These are phyloP conservation scores for Temnothorax ravouxi DNA, from an alignment of 2,888 invertebrate genomes.

Conservation along the genomic window DNA sequence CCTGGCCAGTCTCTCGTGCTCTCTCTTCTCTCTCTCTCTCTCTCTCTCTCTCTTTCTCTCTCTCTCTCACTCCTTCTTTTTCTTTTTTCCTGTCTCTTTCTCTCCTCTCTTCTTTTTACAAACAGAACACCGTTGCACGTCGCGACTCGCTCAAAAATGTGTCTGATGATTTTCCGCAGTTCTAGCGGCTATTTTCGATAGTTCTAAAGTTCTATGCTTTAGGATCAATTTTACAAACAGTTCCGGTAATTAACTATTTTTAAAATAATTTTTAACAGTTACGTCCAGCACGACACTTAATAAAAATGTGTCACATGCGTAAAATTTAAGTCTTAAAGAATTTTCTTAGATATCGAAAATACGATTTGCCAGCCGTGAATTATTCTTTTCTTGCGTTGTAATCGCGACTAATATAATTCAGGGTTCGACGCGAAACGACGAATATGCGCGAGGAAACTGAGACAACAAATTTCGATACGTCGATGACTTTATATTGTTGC, in stretches of 20 bases:
- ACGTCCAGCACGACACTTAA: too few species aligned
- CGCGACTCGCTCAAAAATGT: constrained; percentile 30
- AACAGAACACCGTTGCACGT: constrained; percentile 39
- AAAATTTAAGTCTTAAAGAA: neutral
- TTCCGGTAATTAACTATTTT: too few species aligned
- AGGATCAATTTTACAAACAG: too few species aligned
- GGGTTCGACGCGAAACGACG: neutral
- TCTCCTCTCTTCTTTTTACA: constrained; percentile 15
- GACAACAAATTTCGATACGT: constrained; percentile 6
- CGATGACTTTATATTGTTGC: constrained; percentile 17
- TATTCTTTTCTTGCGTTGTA: neutral
- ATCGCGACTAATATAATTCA: neutral
- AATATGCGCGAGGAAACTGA: neutral
- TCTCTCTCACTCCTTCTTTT: too few species aligned
- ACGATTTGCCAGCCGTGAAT: neutral
- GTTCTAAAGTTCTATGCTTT: too few species aligned
- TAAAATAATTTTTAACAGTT: too few species aligned
- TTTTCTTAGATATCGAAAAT: neutral
- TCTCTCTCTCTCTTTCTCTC: neutral
- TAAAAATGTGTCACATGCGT: too few species aligned
- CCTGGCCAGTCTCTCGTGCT: constrained; percentile 14
- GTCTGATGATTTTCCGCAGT: too few species aligned
- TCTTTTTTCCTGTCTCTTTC: neutral
- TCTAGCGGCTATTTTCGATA: too few species aligned
- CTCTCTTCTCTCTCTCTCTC: constrained; percentile 23